Conservation (phyloP, 2,113 vertebrate genomes). For the Panthera leo region DNA sequence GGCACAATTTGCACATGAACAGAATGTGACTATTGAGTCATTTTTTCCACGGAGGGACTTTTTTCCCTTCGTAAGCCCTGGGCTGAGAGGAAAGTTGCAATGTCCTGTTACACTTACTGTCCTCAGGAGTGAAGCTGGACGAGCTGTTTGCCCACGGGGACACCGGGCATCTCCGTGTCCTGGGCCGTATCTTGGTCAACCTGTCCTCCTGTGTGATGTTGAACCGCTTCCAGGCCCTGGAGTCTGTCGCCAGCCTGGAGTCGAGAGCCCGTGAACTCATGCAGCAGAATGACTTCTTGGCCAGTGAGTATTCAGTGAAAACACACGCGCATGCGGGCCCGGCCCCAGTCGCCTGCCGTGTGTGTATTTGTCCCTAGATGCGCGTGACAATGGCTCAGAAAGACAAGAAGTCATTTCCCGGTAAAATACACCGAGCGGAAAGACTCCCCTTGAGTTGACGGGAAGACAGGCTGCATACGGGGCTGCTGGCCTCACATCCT, state of each 20-base stretch:
- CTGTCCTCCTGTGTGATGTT: constrained; percentile 83
- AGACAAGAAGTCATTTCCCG: not conserved
- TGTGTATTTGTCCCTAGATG: not conserved
- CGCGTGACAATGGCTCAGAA: not conserved
- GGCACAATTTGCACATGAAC: not conserved
- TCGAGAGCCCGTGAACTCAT: constrained; percentile 76
- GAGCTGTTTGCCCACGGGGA: constrained; percentile 66
- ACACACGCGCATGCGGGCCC: not conserved
- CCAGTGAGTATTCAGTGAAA: constrained; percentile 81
- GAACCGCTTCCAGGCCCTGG: constrained; percentile 82
- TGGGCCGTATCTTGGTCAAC: constrained; percentile 81
- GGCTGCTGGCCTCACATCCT: not conserved
- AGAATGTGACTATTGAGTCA: not conserved
- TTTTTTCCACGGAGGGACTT: not conserved
- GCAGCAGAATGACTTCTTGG: constrained; percentile 83
- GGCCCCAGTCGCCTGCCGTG: not conserved
- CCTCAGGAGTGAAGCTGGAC: constrained; percentile 69
- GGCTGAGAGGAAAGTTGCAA: not conserved
- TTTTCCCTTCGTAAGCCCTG: not conserved
- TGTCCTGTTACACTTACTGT: not conserved
- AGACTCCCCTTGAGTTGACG: fast-evolving
- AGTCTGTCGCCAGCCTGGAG: constrained; percentile 80
- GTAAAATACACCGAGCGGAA: not conserved
- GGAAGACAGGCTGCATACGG: too few relatives aligned
- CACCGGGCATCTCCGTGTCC: constrained; percentile 67